Evolutionary conservation across 2,113 vertebrate genomes (phyloP).

Genomic region (Scomber scombrus): DNA sequence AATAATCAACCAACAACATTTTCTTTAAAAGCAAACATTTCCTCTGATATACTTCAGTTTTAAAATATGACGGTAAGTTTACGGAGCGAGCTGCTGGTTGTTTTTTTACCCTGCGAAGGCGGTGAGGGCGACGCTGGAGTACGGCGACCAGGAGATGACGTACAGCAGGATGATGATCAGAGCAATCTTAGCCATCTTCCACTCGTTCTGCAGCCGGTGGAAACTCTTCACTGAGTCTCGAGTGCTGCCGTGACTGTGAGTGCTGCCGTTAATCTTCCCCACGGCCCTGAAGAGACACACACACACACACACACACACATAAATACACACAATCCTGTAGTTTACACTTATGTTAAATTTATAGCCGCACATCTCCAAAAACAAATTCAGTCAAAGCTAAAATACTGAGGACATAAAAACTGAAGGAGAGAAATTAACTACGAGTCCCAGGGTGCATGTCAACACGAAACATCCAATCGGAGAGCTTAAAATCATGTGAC

Average conservation of each 20-base stretch:
- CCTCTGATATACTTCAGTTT: too few relatives aligned
- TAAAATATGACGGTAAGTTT: too few relatives aligned
- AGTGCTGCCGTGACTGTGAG: conserved; percentile 53
- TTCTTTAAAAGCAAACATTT: too few relatives aligned
- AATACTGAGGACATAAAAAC: too few relatives aligned
- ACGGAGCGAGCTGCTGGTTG: too few relatives aligned
- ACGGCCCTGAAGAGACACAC: conserved; percentile 85
- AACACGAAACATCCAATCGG: too few relatives aligned
- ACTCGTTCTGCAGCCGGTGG: conserved; percentile 92
- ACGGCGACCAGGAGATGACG: conserved; percentile 96
- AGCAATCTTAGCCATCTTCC: conserved; percentile 96
- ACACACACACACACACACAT: conserved; percentile 28
- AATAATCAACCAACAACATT: too few relatives aligned
- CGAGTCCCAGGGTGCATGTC: too few relatives aligned
- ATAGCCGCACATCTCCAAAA: neutral
- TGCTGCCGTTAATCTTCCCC: conserved; percentile 85
- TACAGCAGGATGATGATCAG: conserved; percentile 93
- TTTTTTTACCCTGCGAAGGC: conserved; percentile 92
- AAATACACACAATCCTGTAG: neutral
- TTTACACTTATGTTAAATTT: too few relatives aligned
- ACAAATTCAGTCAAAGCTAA: neutral
- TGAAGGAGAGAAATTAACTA: too few relatives aligned
- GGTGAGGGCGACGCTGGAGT: conserved; percentile 91
- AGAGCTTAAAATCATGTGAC: too few relatives aligned
- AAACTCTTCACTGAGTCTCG: conserved; percentile 86